Evolutionary conservation across 2,113 vertebrate species (phyloP), one percentile per base, ranked within the genome.

Genomic region (Leucopsar rothschildi): DNA sequence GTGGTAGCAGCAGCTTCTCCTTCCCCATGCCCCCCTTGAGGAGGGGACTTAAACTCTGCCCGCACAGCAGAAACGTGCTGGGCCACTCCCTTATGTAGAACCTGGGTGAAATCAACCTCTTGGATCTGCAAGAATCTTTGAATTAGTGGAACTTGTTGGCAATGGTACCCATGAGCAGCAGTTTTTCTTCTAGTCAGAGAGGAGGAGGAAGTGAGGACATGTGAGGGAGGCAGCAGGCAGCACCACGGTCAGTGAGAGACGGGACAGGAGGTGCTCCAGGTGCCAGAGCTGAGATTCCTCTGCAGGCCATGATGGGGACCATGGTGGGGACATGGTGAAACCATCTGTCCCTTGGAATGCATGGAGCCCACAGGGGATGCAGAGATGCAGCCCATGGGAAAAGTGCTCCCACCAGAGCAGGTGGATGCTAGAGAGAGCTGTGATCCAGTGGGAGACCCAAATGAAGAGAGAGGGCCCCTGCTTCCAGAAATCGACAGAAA

Each of bases 1-100:
- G 5, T 0, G 0, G 25, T 4, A 24, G 18, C 24, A 7, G 25
- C 6, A 5, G 22, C 57, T 50, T 15, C 56, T 61, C 44, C 44
- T 23, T 49, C 27, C 73, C 5, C 3, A 16, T 7, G 13, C 56
- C 40, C 16, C 0, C 0, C 22, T 7, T 12, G 37, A 42, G 17
- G 37, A 63, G 23, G 42, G 59, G 37, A 8, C 2, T 14, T 13
- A 7, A 33, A 11, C 25, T 17, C 50, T 28, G 50, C 50, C 50
- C 15, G 9, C 15, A 17, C 50, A 27, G 50, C 2, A 4, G 20
- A 7, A 77, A 22, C 4, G 2, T 22, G 37, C 14, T 2, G 3
- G 18, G 23, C 0, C 3, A 64, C 8, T 63, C 37, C 31, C 47
- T 15, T 15, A 0, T 28, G 31, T 2, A 0, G 47, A 28, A 22